Percentiles rank a stretch among this genome's conserved stretches.
Evolutionary conservation across 2,888 invertebrate genomes (phyloP).

Genomic region (Tiphia femorata): DNA sequence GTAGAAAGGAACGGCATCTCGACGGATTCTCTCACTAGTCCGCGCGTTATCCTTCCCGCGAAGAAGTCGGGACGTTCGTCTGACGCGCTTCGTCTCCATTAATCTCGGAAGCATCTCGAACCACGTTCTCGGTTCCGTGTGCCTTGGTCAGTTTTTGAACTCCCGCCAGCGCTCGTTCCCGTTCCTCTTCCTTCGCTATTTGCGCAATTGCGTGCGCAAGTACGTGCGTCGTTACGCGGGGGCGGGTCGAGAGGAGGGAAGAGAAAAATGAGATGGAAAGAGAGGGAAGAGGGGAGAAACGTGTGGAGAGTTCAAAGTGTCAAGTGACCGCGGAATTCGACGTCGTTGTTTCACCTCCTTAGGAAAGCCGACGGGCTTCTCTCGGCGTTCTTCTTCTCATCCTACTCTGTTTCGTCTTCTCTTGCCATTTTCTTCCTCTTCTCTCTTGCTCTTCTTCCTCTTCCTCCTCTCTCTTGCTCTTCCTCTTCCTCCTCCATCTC

Average conservation of each 20-base stretch:
- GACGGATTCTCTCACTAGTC: too few species aligned
- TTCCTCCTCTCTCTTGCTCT: too few species aligned
- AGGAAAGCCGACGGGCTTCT: background rate
- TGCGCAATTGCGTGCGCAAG: slow-evolving; percentile 27
- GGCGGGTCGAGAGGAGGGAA: background rate
- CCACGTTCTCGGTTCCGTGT: slow-evolving; percentile 6
- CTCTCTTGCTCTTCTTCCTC: background rate
- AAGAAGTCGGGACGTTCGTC: too few species aligned
- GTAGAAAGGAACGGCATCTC: too few species aligned
- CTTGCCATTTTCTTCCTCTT: background rate
- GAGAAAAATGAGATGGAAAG: background rate
- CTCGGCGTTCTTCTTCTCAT: slow-evolving; percentile 4
- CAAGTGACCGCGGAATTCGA: slow-evolving; percentile 36
- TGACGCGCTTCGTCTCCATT: background rate
- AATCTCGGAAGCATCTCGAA: slow-evolving; percentile 11
- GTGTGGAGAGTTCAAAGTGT: slow-evolving; percentile 29
- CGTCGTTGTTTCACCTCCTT: slow-evolving; percentile 27
- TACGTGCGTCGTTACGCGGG: slow-evolving; percentile 12
- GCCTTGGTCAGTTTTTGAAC: slow-evolving; percentile 22
- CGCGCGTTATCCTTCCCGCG: too few species aligned
- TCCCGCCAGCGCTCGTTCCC: background rate
- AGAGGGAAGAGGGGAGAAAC: background rate
- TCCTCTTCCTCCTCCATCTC: background rate
- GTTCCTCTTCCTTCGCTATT: too few species aligned
- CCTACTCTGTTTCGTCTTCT: background rate